Evolutionary conservation across 2,113 vertebrate genomes (phyloP).

Genomic region (Protobothrops flavoviridis): DNA sequence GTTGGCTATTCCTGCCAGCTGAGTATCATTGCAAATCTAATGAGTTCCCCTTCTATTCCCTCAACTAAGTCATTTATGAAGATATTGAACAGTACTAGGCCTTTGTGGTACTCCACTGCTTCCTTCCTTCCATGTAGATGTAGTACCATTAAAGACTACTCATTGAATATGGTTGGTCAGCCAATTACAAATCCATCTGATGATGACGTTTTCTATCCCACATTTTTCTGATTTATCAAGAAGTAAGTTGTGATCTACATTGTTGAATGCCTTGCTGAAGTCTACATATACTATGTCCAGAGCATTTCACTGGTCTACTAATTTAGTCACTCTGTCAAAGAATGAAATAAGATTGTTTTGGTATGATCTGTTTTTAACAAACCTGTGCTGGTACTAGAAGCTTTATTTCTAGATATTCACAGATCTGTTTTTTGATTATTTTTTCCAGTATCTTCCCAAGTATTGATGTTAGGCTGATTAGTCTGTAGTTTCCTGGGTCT

Average conservation of each 20-base stretch:
- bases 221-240: neutral
- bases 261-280: no score
- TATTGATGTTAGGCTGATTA: no score
- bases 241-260: neutral
- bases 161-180: neutral
- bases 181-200: neutral
- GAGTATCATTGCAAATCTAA: neutral
- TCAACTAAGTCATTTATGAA: neutral
- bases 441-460: no score
- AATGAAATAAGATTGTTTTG: no score
- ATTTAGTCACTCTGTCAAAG: no score
- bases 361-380: no score
- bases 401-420: no score
- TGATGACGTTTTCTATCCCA: neutral
- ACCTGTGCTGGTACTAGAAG: no score
- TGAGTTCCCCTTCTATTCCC: neutral
- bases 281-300: no score
- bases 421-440: no score
- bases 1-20: neutral
- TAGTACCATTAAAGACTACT: neutral
- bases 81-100: neutral
- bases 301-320: no score
- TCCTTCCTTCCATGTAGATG: neutral
- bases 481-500: no score
- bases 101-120: neutral